Evolutionary conservation across 2,797 vertebrate species (phyloP), one percentile per base, ranked within the genome.

Genomic region (Sebastes itinus): DNA sequence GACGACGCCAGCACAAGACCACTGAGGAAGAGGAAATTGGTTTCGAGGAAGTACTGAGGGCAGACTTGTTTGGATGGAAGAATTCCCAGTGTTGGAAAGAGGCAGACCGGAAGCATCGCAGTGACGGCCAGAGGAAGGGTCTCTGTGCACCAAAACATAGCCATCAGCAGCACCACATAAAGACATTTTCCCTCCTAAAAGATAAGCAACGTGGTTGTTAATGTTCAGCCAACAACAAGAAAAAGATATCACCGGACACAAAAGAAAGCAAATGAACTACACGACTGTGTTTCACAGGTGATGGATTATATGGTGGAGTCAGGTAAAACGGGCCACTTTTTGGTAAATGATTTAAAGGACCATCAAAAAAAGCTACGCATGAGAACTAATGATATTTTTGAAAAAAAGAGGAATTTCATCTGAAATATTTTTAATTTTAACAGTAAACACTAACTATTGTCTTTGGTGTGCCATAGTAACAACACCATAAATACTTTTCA

Each of bases 1-100:
- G 97, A 98, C 0, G 97, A 96, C 5, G 98, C 99, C 98, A 99
- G 97, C 80, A 99, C 95, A 25, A 99, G 95, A 0, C 99, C 99
- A 4, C 97, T 98, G 82, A 99, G 94, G 78, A 99, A 99, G 59
- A 99, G 97, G 85, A 99, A 99, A 86, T 99, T 99, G 86, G 98
- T 99, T 88, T 99, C 99, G 30, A 99, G 92, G 88, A 99, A 99
- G 92, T 99, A 99, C 46, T 99, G 98, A 1, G 97, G 96, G 81
- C 98, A 99, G 85, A 99, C 96, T 71, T 94, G 96, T 90, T 91
- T 96, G 86, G 99, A 98, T 0, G 97, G 95, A 67, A 99, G 95
- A 84, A 99, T 93, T 13, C 98, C 98, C 92, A 99, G 75, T 59
- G 97, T 97, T 20, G 98, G 98, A 73, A 99, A 99, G 71, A 99